Percentiles rank a stretch among this genome's conserved stretches.
phyloP scores from a whole-genome alignment of 2,797 vertebrate species.

The Epinephelus coioides region DNA sequence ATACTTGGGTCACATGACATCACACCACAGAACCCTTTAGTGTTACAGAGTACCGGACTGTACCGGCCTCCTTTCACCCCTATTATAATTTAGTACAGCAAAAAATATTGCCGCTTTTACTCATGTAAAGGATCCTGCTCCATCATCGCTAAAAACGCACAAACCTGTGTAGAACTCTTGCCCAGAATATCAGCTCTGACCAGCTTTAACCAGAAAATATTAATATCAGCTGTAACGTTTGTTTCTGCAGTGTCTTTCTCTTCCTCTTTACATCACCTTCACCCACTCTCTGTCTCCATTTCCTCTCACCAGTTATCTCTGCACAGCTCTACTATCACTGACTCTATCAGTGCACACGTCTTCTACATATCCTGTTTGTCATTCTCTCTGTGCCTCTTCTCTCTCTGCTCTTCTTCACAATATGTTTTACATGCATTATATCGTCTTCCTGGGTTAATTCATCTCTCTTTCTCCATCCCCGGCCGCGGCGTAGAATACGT shows the following conservation, averaged over 20 bases:
- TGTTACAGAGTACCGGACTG: no score
- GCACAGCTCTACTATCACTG: conserved; percentile 14
- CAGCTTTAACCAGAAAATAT: conserved; percentile 1
- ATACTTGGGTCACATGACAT: no score
- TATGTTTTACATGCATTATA: background rate
- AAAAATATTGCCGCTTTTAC: background rate
- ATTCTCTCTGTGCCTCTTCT: background rate
- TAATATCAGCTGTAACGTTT: background rate
- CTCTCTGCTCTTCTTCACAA: background rate
- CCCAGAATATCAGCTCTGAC: background rate
- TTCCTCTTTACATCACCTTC: conserved; percentile 28
- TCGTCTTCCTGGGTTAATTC: conserved; percentile 29
- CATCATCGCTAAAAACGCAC: background rate
- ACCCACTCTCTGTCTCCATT: conserved; percentile 13
- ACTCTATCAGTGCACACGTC: conserved; percentile 11
- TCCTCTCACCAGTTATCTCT: conserved; percentile 23
- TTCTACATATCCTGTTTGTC: conserved; percentile 45
- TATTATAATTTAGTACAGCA: background rate
- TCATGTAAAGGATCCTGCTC: background rate
- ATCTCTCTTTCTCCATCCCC: background rate
- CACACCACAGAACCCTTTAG: no score
- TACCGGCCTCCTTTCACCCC: no score
- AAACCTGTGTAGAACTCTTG: background rate
- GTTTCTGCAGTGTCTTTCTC: conserved; percentile 24
- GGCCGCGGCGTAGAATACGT: conserved; percentile 90